Evolutionary conservation across 92 coral and sea anemone species (phyloP), one percentile per base, ranked within the genome.

Genomic region (Montipora capitata): DNA sequence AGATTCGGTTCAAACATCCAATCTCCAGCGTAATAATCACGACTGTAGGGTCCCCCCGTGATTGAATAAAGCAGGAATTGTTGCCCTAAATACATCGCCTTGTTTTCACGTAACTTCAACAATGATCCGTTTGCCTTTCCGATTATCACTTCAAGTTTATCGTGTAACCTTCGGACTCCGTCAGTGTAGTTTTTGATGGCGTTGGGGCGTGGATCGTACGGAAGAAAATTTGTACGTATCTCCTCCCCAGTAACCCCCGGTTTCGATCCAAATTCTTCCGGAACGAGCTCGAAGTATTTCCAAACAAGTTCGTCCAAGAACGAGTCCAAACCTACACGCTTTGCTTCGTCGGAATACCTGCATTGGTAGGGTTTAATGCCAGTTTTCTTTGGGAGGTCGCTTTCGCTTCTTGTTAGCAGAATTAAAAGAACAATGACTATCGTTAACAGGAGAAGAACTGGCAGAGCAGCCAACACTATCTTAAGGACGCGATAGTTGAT

Each of bases 1-100:
- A 79, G 89, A 85, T 96, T 96, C 5, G 96, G 96, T 4, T 96
- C 99, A 17, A 97, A 58, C 90, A 97, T 86, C 97, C 97, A 97
- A 74, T 94, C 98, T 0, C 99, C 99, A 9, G 90, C 83, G 70
- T 96, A 97, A 84, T 96, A 97, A 67, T 93, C 87, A 8, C 90
- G 76, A 44, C 91, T 94, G 48, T 88, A 97, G 2, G 99, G 98
- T 4, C 88, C 90, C 80, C 81, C 82, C 1, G 91, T 91, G 66
- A 96, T 90, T 1, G 86, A 77, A 58, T 89, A 91, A 17, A 71
- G 79, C 58, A 96, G 73, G 64, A 97, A 80, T 4, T 87, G 92
- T n/a, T 79, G 90, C 39, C 79, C 92, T 61, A 94, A 89, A 63
- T 93, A 74, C 70, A 93, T 41, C 6, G 79, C 98, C 43, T 87